These are phyloP conservation scores for Chironomus riparius DNA, from an alignment of 2,888 invertebrate genomes.

Conservation along the genomic window DNA sequence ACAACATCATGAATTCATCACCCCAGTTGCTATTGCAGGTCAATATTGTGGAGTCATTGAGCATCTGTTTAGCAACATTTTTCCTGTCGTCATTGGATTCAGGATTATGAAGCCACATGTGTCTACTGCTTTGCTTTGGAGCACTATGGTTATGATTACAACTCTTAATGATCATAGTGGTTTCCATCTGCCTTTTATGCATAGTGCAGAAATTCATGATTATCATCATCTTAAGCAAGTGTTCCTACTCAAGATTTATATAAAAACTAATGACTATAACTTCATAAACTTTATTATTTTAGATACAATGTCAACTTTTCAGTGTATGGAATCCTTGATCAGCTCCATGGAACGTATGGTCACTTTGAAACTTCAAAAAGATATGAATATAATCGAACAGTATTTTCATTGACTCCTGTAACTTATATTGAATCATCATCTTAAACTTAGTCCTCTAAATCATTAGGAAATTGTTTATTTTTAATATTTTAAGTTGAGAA, in stretches of 20 bases:
- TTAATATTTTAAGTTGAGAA: too few relatives aligned
- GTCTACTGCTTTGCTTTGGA: neutral
- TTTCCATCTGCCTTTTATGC: constrained; percentile 23
- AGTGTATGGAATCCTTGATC: neutral
- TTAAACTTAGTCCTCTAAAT: neutral
- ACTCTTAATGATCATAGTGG: constrained; percentile 27
- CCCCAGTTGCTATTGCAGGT: constrained; percentile 19
- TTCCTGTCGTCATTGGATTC: constrained; percentile 6
- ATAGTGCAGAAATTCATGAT: constrained; percentile 20
- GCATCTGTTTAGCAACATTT: constrained; percentile 23
- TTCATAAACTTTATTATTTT: too few relatives aligned
- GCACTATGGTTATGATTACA: neutral
- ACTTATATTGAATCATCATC: neutral
- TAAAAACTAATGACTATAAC: too few relatives aligned
- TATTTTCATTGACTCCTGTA: neutral
- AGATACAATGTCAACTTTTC: neutral
- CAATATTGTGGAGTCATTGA: constrained; percentile 23
- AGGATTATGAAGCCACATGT: constrained; percentile 5
- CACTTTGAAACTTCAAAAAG: neutral
- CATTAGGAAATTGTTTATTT: too few relatives aligned
- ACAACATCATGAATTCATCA: constrained; percentile 24
- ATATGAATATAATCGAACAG: neutral
- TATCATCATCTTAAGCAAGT: constrained; percentile 24
- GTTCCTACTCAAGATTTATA: too few relatives aligned
- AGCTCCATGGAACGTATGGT: neutral